Percentiles rank a stretch among this genome's conserved stretches.
phyloP scores from a whole-genome alignment of 1,140 invertebrate species.

The Anoplophora glabripennis region DNA sequence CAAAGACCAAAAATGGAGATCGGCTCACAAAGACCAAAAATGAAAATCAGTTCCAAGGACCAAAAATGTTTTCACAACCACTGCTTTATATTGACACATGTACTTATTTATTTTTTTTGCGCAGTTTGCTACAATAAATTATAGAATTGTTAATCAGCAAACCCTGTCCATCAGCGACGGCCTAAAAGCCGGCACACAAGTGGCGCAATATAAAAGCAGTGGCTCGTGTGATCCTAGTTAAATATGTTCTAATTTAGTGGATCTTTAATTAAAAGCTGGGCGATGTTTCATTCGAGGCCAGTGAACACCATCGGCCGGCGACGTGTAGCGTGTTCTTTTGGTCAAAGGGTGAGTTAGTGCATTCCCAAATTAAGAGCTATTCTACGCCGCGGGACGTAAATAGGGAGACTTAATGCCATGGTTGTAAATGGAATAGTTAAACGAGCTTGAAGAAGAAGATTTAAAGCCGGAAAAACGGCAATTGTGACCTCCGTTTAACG shows the following conservation, averaged over 20 bases:
- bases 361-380: slow-evolving; percentile 33
- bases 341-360: slow-evolving; percentile 32
- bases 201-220: slow-evolving; percentile 16
- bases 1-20: too few relatives aligned
- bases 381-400: slow-evolving; percentile 15
- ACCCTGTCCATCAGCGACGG: neutral
- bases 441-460: slow-evolving; percentile 23
- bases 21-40: too few relatives aligned
- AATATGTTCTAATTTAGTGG: slow-evolving; percentile 25
- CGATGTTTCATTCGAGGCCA: slow-evolving; percentile 31
- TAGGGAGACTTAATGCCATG: slow-evolving; percentile 21
- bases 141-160: too few relatives aligned
- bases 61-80: too few relatives aligned
- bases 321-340: slow-evolving; percentile 20
- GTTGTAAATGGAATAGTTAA: slow-evolving; percentile 17
- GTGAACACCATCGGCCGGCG: slow-evolving; percentile 23
- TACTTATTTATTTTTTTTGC: too few relatives aligned
- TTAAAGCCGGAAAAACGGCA: slow-evolving; percentile 3
- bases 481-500: too few relatives aligned
- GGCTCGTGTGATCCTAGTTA: slow-evolving; percentile 27
- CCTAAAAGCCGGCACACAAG: slow-evolving; percentile 2
- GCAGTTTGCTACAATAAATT: too few relatives aligned
- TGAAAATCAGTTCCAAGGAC: too few relatives aligned
- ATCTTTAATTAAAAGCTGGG: slow-evolving; percentile 34
- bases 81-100: too few relatives aligned